Base-by-base conservation (phyloP, 2,797 vertebrate species). In the Eutrigla gurnardus region DNA sequence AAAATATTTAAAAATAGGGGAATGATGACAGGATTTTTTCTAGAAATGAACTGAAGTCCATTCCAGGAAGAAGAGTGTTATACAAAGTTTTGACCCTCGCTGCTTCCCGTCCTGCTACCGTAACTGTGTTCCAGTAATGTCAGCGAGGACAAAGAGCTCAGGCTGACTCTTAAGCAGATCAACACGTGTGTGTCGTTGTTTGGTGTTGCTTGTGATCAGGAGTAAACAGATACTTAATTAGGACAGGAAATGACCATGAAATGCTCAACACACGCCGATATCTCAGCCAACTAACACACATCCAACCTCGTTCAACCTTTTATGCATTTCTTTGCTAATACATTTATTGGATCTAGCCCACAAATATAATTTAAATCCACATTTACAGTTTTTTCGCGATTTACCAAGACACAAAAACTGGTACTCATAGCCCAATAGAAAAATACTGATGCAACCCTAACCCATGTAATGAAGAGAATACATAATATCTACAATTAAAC, bases 101-200 rank as follows among this genome's bases (percentile, higher is more conserved):
- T 45, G 42, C 64, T 74, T 73, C 18, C 55, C 7, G 3, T 65
- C 37, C 43, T 63, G 18, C 35, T 35, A 57, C 32, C 32, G 46
- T 46, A 45, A 47, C 50, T 66, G 49, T 66, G 62, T 67, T 78
- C 15, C 25, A 33, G 59, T 43, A 81, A 75, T 80, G 81, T 86
- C 82, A 85, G 61, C 6, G 32, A 86, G 82, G 86, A 85, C 81
- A 84, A 86, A 86, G 58, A 80, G 84, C 80, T 90, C 80, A 87
- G 74, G 63, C 32, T 13, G 3, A 49, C 47, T 57, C 50, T 52
- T 87, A 89, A 87, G 71, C 64, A 83, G 82, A 73, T 88, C 78
- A 76, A 40, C 77, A 53, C 50, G 13, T 55, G 50, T 65, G 67
- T 55, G 50, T 61, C 52, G 68, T 53, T 70, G 52, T 75, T 75